Percentiles rank a stretch among this genome's conserved stretches.
Conservation (phyloP, 2,113 vertebrate genomes). For the Lepidothrix coronata region DNA sequence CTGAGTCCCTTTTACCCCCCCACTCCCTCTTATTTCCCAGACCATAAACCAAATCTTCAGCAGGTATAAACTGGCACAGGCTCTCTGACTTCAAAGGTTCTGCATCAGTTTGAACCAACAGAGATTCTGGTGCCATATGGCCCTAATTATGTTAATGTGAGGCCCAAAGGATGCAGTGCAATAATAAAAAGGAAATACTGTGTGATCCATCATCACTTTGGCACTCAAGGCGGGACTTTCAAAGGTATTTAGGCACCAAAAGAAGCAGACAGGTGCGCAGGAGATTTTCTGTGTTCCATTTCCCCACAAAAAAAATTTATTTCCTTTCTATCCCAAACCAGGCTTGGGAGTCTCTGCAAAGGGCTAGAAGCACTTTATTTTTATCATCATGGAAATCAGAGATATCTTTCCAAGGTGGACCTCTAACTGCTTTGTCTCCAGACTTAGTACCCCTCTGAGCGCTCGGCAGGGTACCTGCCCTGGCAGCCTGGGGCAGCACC, state of each 20-base stretch:
- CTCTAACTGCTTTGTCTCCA: not conserved
- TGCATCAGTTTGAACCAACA: constrained; percentile 29
- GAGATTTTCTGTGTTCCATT: constrained; percentile 48
- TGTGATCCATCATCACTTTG: constrained; percentile 57
- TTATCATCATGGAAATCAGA: not conserved
- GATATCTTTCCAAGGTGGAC: not conserved
- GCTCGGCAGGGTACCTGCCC: rapidly evolving
- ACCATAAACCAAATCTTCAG: constrained; percentile 55
- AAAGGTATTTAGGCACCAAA: constrained; percentile 55
- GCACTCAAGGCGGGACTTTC: constrained; percentile 50
- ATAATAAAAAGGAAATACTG: constrained; percentile 61
- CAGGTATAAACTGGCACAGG: constrained; percentile 56
- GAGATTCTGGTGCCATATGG: constrained; percentile 47
- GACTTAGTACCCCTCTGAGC: not conserved
- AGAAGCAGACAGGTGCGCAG: constrained; percentile 22
- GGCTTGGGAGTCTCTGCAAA: not conserved
- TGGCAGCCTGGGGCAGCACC: not conserved
- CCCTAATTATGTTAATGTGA: constrained; percentile 62
- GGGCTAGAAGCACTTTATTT: not conserved
- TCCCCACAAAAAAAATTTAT: constrained; percentile 32
- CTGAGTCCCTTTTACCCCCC: not conserved
- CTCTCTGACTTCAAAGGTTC: constrained; percentile 54
- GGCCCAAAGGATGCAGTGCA: constrained; percentile 60
- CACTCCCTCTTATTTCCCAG: not conserved
- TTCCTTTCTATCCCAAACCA: not conserved